Evolutionary conservation across 1,140 invertebrate genomes (phyloP).

Genomic region (Drosophila insularis): DNA sequence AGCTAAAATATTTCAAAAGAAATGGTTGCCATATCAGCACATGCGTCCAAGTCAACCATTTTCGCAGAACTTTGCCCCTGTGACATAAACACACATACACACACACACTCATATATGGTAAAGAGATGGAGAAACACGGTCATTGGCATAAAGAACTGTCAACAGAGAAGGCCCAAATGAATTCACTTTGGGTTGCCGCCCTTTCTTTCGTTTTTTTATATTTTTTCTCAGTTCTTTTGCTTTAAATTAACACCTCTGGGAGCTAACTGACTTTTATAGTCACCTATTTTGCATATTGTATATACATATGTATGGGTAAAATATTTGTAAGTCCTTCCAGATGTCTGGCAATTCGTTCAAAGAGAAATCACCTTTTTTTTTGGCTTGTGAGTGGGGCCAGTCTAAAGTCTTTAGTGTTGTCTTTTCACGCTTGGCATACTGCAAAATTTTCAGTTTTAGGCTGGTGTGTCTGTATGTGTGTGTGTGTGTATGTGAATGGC

Average conservation of each 20-base stretch:
- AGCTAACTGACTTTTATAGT: slow-evolving; percentile 57
- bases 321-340: slow-evolving; percentile 48
- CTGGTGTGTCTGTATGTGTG: slow-evolving; percentile 1
- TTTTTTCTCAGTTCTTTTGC: slow-evolving; percentile 16
- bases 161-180: slow-evolving; percentile 8
- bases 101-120: background rate
- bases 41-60: slow-evolving; percentile 17
- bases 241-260: slow-evolving; percentile 53
- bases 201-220: background rate
- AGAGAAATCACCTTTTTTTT: slow-evolving; percentile 62
- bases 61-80: slow-evolving; percentile 19
- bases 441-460: slow-evolving; percentile 71
- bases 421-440: slow-evolving; percentile 72
- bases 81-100: background rate
- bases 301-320: slow-evolving; percentile 58
- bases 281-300: slow-evolving; percentile 69
- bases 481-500: slow-evolving; percentile 10
- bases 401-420: slow-evolving; percentile 45
- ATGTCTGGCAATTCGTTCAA: slow-evolving; percentile 63
- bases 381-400: background rate
- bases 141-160: background rate
- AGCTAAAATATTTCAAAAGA: slow-evolving; percentile 16
- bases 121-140: background rate
- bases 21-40: slow-evolving; percentile 49
- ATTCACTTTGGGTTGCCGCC: background rate